phyloP scores from a whole-genome alignment of 2,113 vertebrate species.

The Oxyura jamaicensis region DNA sequence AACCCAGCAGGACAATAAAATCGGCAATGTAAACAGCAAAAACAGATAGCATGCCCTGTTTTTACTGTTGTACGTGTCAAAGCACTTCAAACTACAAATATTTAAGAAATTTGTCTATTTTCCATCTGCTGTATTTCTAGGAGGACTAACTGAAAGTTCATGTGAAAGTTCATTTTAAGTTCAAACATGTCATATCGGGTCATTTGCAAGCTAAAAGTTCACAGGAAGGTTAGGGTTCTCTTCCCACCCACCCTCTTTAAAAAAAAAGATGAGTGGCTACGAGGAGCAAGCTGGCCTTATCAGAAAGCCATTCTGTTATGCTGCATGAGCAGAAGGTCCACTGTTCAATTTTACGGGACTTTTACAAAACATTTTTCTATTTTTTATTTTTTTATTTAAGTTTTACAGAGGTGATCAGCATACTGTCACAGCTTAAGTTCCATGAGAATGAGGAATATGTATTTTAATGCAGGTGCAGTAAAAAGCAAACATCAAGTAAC shows the following conservation, averaged over 20 bases:
- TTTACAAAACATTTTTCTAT: not conserved
- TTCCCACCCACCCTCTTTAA: too few species aligned
- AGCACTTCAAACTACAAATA: conserved; percentile 74
- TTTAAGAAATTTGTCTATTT: conserved; percentile 78
- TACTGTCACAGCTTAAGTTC: not conserved
- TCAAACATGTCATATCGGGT: conserved; percentile 78
- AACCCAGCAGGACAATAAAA: conserved; percentile 62
- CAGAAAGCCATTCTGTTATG: conserved; percentile 12
- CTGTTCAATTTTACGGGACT: not conserved
- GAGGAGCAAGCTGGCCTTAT: conserved; percentile 29
- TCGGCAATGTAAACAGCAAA: conserved; percentile 69
- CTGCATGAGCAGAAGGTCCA: not conserved
- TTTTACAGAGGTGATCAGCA: not conserved
- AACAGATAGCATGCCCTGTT: conserved; percentile 62
- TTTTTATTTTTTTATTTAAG: not conserved
- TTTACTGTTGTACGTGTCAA: conserved; percentile 69
- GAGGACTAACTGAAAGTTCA: conserved; percentile 78
- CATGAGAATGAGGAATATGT: not conserved
- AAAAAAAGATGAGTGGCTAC: not conserved
- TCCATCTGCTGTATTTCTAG: conserved; percentile 82
- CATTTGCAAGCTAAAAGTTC: conserved; percentile 83
- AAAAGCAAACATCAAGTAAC: not conserved
- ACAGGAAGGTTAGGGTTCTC: conserved; percentile 70
- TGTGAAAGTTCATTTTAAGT: conserved; percentile 82
- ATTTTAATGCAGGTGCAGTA: not conserved